Evolutionary conservation across 2,797 vertebrate species (phyloP).

Genomic region (Myiotriccus ornatus): DNA sequence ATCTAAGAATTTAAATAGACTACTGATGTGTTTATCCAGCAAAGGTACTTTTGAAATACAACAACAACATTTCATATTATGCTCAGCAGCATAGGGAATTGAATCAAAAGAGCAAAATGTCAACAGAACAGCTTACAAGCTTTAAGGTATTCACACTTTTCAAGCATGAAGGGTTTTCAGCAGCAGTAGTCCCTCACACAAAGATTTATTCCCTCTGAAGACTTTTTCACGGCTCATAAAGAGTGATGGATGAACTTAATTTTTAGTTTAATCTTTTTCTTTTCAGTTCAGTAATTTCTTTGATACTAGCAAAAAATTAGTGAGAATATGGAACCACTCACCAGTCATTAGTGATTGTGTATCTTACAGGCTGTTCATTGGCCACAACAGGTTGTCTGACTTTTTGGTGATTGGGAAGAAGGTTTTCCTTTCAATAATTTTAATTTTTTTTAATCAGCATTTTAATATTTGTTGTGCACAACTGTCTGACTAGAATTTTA

Average conservation of each 20-base stretch:
- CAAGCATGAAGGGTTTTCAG: constrained; percentile 60
- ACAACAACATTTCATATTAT: background rate
- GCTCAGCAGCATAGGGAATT: background rate
- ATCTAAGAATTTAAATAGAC: background rate
- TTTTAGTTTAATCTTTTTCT: constrained; percentile 81
- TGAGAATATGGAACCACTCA: constrained; percentile 57
- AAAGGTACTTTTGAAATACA: background rate
- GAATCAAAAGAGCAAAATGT: constrained; percentile 62
- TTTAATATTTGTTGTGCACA: background rate
- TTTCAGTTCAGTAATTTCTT: constrained; percentile 76
- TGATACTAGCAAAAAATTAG: constrained; percentile 72
- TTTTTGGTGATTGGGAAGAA: background rate
- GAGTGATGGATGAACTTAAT: constrained; percentile 81
- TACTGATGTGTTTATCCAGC: background rate
- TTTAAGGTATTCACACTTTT: constrained; percentile 61
- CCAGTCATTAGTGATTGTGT: constrained; percentile 27
- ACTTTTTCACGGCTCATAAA: constrained; percentile 80
- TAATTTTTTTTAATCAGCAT: background rate
- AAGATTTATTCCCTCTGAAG: constrained; percentile 75
- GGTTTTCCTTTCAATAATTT: background rate
- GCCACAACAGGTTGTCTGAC: background rate
- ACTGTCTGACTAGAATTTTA: background rate
- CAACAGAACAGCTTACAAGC: constrained; percentile 55
- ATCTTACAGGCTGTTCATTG: background rate
- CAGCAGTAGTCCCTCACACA: constrained; percentile 49